phyloP scores from a whole-genome alignment of 2,797 vertebrate genomes.

The Astyanax mexicanus region DNA sequence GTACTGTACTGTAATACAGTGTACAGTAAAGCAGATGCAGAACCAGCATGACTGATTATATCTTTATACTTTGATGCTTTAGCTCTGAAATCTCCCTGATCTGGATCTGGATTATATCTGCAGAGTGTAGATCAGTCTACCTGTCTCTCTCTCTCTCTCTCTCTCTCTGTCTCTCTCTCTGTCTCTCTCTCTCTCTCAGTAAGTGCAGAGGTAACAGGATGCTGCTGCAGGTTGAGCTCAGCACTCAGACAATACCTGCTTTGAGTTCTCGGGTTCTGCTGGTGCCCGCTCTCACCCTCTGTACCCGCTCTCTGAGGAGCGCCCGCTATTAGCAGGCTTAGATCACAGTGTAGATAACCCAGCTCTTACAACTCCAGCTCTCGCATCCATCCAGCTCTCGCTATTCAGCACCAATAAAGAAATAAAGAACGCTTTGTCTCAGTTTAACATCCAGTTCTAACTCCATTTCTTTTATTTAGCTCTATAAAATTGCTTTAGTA shows the following conservation, averaged over 20 bases:
- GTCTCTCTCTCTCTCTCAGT: background rate
- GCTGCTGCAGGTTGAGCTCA: constrained; percentile 28
- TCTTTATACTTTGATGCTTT: background rate
- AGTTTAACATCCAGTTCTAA: background rate
- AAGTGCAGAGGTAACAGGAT: constrained; percentile 41
- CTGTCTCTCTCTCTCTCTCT: background rate
- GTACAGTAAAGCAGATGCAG: no score
- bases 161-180: background rate
- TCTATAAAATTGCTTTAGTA: no score
- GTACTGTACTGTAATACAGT: no score
- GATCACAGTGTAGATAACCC: constrained; percentile 37
- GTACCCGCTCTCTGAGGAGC: constrained; percentile 24
- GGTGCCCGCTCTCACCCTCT: background rate
- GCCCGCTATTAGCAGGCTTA: constrained; percentile 28
- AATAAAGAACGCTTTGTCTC: background rate
- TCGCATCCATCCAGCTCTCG: background rate
- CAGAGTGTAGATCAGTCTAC: no score
- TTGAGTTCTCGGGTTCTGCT: no score
- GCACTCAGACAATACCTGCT: constrained; percentile 29
- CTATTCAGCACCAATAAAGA: background rate
- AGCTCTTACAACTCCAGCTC: background rate
- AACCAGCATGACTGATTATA: background rate
- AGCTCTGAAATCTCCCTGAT: background rate
- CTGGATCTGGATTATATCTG: no score
- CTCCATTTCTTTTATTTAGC: background rate